Conservation (phyloP, 2,113 vertebrate species). For the Cynopterus brachyotis region DNA sequence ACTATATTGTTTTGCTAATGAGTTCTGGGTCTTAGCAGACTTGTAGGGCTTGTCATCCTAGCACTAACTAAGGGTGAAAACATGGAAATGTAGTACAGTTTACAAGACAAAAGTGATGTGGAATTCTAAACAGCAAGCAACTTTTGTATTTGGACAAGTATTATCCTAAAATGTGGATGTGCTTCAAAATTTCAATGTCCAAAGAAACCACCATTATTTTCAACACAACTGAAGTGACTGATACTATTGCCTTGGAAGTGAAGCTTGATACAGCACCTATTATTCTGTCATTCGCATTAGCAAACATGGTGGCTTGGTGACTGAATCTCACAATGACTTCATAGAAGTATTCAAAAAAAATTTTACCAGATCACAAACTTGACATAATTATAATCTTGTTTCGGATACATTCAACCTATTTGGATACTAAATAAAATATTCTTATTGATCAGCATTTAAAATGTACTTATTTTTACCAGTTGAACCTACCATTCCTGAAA, state of each 20-base stretch:
- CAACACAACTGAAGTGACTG: neutral
- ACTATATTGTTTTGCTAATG: conserved; percentile 90
- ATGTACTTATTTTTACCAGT: neutral
- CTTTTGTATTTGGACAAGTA: neutral
- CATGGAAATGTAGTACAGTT: neutral
- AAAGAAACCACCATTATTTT: neutral
- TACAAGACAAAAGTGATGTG: neutral
- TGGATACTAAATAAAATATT: neutral
- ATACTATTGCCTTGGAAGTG: neutral
- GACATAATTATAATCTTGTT: neutral
- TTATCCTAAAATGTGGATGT: neutral
- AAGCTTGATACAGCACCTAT: neutral
- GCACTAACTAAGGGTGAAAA: neutral
- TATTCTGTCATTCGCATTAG: neutral
- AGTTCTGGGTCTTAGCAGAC: conserved; percentile 91
- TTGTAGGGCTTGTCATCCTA: neutral
- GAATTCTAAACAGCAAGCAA: neutral
- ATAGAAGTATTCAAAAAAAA: neutral
- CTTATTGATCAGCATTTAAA: neutral
- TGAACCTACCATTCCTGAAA: neutral
- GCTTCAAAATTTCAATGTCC: neutral
- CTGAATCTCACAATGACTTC: neutral
- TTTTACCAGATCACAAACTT: neutral
- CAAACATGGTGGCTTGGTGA: neutral
- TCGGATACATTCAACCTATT: neutral